phyloP scores from a whole-genome alignment of 2,888 invertebrate species.

The Neoaliturus tenellus region DNA sequence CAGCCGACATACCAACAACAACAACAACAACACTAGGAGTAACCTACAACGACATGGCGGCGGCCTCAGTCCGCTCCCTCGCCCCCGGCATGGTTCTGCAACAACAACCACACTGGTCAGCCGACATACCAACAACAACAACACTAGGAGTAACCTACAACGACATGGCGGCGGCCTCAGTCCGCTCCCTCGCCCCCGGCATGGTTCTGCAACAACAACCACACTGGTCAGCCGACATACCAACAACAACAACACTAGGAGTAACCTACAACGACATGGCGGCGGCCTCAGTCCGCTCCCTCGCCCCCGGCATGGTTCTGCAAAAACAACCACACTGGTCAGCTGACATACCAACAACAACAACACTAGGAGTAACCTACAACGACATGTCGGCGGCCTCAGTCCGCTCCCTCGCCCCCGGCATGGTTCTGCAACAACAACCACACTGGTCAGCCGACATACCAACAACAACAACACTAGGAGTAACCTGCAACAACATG shows the following conservation, averaged over 20 bases:
- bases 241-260: neutral
- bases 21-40: neutral
- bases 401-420: neutral
- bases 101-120: neutral
- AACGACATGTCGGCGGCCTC: neutral
- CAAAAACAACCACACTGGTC: too few relatives aligned
- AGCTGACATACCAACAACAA: too few relatives aligned
- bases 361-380: too few relatives aligned
- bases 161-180: neutral
- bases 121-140: neutral
- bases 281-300: too few relatives aligned
- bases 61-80: neutral
- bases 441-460: neutral
- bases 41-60: neutral
- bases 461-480: neutral
- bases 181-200: neutral
- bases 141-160: too few relatives aligned
- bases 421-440: slow-evolving; percentile 1
- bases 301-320: too few relatives aligned
- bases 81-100: neutral
- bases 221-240: neutral
- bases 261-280: too few relatives aligned
- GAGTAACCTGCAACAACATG: too few relatives aligned
- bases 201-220: neutral
- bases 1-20: neutral